These are phyloP conservation scores for Aporrectodea caliginosa DNA, from an alignment of 1,140 invertebrate species.

Conservation along the genomic window DNA sequence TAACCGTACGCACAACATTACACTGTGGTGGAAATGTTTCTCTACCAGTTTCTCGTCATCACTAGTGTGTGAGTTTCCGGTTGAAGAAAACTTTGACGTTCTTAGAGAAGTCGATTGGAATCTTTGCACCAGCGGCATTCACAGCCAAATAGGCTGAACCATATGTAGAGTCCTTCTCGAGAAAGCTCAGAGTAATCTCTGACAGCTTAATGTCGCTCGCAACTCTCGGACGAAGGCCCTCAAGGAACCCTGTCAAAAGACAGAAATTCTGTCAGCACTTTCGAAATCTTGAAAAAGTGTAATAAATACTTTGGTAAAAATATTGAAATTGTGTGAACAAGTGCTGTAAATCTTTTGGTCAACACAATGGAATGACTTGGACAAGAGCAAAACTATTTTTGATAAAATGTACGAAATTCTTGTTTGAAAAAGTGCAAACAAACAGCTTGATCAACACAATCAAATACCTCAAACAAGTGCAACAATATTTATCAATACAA, in stretches of 20 bases:
- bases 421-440: too few relatives aligned
- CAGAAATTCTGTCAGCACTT: too few relatives aligned
- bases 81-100: slow-evolving; percentile 6
- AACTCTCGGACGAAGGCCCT: slow-evolving; percentile 37
- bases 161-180: slow-evolving; percentile 66
- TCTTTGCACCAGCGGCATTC: slow-evolving; percentile 58
- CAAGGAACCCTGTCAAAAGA: slow-evolving; percentile 40
- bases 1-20: not conserved
- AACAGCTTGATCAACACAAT: too few relatives aligned
- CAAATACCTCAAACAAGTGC: too few relatives aligned
- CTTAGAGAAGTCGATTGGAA: slow-evolving; percentile 56
- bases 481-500: too few relatives aligned
- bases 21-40: not conserved
- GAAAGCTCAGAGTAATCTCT: slow-evolving; percentile 64
- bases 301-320: too few relatives aligned
- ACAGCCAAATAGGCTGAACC: slow-evolving; percentile 74
- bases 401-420: too few relatives aligned
- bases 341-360: too few relatives aligned
- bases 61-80: not conserved
- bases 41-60: not conserved
- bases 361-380: too few relatives aligned
- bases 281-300: too few relatives aligned
- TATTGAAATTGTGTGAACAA: too few relatives aligned
- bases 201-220: slow-evolving; percentile 46
- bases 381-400: too few relatives aligned